A percentile compares a stretch with the other conserved stretches of the same genome.
Conservation (phyloP, 2,888 invertebrate genomes). For the Cheilosia scutellata region DNA sequence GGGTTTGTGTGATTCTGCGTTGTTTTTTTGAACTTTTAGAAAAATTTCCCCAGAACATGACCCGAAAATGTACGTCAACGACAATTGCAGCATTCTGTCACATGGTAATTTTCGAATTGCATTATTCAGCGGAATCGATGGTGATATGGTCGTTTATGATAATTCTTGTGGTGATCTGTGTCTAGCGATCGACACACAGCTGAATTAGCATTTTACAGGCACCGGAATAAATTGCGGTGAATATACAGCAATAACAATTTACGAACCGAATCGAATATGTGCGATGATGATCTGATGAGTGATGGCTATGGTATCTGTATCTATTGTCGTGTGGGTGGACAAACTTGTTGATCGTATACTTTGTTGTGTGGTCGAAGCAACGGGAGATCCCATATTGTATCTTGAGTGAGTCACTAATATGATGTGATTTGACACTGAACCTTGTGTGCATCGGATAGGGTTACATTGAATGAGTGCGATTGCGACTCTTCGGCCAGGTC, state of each 20-base stretch:
- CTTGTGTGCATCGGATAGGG: constrained; percentile 30
- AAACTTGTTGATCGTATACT: constrained; percentile 12
- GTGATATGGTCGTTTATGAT: constrained; percentile 74
- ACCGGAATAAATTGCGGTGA: constrained; percentile 51
- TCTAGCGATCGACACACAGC: constrained; percentile 33
- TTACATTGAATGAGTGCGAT: constrained; percentile 50
- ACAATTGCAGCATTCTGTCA: constrained; percentile 33
- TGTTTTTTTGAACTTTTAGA: constrained; percentile 15
- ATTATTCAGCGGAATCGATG: constrained; percentile 72
- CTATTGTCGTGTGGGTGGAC: constrained; percentile 40
- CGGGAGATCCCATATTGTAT: constrained; percentile 41
- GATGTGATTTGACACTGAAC: constrained; percentile 43
- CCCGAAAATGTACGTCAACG: constrained; percentile 48
- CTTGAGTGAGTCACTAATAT: constrained; percentile 44
- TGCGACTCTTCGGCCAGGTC: constrained; percentile 51
- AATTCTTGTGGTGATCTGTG: constrained; percentile 62
- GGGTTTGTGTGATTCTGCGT: constrained; percentile 5
- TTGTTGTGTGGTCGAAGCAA: constrained; percentile 6
- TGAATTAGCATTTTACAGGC: constrained; percentile 66
- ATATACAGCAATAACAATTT: constrained; percentile 10
- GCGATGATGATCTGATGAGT: constrained; percentile 19
- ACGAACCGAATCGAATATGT: constrained; percentile 24
- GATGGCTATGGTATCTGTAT: constrained; percentile 41
- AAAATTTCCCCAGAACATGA: constrained; percentile 23
- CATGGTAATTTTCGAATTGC: constrained; percentile 62